These are phyloP conservation scores for Enteromius viviparus DNA, from an alignment of 2,797 vertebrate species.

Conservation along the genomic window DNA sequence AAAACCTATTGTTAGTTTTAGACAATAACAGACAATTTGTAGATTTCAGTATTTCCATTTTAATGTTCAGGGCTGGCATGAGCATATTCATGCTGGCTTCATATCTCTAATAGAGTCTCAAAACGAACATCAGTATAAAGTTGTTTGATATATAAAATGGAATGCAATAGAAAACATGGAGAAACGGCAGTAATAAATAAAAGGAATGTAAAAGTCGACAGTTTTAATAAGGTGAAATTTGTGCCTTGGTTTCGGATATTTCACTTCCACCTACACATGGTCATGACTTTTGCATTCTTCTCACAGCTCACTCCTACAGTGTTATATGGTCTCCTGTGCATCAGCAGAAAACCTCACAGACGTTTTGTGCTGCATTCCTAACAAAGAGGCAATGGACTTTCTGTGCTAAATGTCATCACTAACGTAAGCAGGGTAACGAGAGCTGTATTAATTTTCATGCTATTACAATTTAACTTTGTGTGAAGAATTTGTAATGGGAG, in stretches of 20 bases:
- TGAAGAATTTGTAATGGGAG: constrained; percentile 43
- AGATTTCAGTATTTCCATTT: background rate
- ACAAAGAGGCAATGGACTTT: constrained; percentile 52
- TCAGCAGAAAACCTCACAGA: constrained; percentile 52
- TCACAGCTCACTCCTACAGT: constrained; percentile 38
- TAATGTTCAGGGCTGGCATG: background rate
- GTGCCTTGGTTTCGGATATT: constrained; percentile 41
- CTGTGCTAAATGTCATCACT: constrained; percentile 54
- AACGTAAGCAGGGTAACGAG: constrained; percentile 55
- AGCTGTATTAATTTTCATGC: constrained; percentile 26
- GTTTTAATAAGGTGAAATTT: constrained; percentile 29
- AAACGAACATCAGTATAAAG: background rate
- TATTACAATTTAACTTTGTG: constrained; percentile 41
- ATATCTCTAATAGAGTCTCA: background rate
- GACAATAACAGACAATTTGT: background rate
- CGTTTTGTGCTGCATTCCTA: constrained; percentile 48
- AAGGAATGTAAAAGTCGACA: background rate
- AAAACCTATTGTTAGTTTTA: constrained; percentile 29
- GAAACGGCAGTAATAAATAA: background rate
- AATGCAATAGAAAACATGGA: background rate
- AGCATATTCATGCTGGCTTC: background rate
- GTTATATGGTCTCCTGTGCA: constrained; percentile 37
- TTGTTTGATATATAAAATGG: background rate
- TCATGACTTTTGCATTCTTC: constrained; percentile 56
- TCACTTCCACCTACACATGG: constrained; percentile 53